Evolutionary conservation across 2,113 vertebrate species (phyloP).

Genomic region (Chinchilla lanigera): DNA sequence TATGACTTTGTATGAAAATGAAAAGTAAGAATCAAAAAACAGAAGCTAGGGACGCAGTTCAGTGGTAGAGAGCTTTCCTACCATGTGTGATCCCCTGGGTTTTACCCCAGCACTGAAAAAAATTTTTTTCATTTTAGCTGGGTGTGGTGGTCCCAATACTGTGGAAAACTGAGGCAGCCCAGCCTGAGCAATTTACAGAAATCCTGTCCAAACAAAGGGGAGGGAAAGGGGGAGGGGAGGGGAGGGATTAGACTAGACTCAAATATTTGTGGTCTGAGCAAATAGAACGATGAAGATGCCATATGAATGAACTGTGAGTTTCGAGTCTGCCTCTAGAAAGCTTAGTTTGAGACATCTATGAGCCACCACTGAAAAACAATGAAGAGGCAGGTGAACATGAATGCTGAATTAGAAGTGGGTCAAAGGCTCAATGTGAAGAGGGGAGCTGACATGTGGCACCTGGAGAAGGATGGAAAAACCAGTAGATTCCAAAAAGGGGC

Average conservation of each 20-base stretch:
- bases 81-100: not conserved
- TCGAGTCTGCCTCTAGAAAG: not conserved
- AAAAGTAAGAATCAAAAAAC: not conserved
- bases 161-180: not conserved
- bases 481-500: not conserved
- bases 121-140: not conserved
- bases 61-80: not conserved
- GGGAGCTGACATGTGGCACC: too few species aligned
- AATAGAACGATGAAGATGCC: not conserved
- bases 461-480: not conserved
- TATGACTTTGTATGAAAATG: not conserved
- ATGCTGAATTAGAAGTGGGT: not conserved
- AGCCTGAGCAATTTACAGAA: not conserved
- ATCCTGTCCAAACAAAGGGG: too few species aligned
- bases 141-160: not conserved
- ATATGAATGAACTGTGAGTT: not conserved
- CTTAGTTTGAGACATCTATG: not conserved
- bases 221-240: too few species aligned
- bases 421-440: too few species aligned
- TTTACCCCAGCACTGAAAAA: not conserved
- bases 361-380: not conserved
- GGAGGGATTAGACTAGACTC: not conserved
- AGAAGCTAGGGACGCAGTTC: not conserved
- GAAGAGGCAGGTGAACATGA: not conserved
- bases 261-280: not conserved